Evolutionary conservation across 2,113 vertebrate genomes (phyloP).

Genomic region (Ammospiza nelsoni): DNA sequence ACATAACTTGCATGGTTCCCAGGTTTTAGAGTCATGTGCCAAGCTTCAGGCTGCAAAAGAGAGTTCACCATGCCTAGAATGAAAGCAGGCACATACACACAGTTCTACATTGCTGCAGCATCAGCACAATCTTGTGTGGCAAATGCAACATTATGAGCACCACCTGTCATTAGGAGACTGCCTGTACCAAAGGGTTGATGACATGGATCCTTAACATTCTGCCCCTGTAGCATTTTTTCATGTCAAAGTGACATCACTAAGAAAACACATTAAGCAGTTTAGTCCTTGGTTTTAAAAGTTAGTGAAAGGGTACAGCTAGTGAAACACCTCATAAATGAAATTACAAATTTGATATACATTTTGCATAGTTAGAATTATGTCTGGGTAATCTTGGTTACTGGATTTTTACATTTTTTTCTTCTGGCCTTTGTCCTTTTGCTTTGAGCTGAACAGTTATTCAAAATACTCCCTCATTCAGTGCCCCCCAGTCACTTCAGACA

Average conservation of each 20-base stretch:
- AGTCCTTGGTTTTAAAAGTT: not conserved
- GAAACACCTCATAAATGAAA: not conserved
- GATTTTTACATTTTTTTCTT: not conserved
- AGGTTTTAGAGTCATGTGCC: constrained; percentile 4
- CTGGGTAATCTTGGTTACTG: not conserved
- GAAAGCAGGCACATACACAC: not conserved
- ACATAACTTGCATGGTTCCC: not conserved
- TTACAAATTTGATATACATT: not conserved
- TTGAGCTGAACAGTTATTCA: not conserved
- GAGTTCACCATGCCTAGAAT: not conserved
- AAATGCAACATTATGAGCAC: not conserved
- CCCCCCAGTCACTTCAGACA: not conserved
- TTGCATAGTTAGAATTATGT: constrained; percentile 31
- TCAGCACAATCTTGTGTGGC: not conserved
- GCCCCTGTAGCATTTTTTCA: not conserved
- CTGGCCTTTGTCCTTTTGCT: not conserved
- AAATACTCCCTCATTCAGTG: not conserved
- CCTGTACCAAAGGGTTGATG: not conserved
- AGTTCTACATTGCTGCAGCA: not conserved
- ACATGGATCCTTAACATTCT: not conserved
- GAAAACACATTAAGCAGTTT: not conserved
- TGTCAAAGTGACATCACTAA: not conserved
- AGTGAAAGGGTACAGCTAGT: not conserved
- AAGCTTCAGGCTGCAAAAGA: constrained; percentile 6
- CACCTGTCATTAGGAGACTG: not conserved